phyloP scores from a whole-genome alignment of 2,888 invertebrate species.

The Ochlodes sylvanus region DNA sequence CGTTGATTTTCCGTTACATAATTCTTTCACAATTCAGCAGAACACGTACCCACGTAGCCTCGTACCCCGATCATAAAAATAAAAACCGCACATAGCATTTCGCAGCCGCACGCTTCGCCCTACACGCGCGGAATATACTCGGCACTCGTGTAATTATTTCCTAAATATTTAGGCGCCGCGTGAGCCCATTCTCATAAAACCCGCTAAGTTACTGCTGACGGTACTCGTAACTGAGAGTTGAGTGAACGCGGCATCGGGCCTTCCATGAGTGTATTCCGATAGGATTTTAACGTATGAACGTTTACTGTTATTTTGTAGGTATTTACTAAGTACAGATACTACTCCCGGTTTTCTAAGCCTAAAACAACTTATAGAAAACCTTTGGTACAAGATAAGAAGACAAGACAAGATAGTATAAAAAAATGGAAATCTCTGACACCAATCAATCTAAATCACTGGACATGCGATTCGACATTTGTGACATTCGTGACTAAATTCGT shows the following conservation, averaged over 20 bases:
- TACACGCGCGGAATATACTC: slow-evolving; percentile 17
- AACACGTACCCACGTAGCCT: slow-evolving; percentile 10
- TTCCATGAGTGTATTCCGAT: slow-evolving; percentile 32
- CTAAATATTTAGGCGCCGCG: slow-evolving; percentile 41
- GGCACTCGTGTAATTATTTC: slow-evolving; percentile 41
- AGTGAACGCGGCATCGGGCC: slow-evolving; percentile 32
- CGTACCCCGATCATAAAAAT: slow-evolving; percentile 7
- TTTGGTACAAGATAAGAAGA: no score
- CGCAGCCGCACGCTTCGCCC: slow-evolving; percentile 7
- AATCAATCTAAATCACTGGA: no score
- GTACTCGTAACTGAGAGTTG: slow-evolving; percentile 40
- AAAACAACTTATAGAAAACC: no score
- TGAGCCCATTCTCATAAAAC: slow-evolving; percentile 43
- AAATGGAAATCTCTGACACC: no score
- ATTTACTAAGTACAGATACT: no score
- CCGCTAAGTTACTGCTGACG: slow-evolving; percentile 43
- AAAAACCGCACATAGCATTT: slow-evolving; percentile 21
- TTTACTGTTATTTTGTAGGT: slow-evolving; percentile 1
- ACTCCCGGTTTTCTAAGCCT: no score
- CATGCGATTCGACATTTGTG: no score
- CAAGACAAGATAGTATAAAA: no score
- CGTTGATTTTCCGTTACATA: not conserved
- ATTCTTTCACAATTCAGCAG: slow-evolving; percentile 3
- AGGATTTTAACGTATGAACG: slow-evolving; percentile 12
- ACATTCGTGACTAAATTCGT: no score